These are phyloP conservation scores for Tragopan temminckii DNA, from an alignment of 2,797 vertebrate species.

Conservation along the genomic window DNA sequence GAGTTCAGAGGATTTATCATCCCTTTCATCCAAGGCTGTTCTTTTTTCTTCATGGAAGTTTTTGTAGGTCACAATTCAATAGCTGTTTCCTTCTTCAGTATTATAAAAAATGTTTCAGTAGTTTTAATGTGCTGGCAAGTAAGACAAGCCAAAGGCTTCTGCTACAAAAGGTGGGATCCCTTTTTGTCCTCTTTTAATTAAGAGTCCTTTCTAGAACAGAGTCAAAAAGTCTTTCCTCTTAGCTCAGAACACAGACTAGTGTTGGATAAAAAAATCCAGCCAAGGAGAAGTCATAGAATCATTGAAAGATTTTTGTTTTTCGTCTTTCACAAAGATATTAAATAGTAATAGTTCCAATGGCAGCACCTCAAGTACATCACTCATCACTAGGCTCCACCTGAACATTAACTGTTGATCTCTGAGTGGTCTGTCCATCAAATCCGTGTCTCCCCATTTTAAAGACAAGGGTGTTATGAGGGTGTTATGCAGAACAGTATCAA, in stretches of 20 bases:
- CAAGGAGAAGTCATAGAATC: background rate
- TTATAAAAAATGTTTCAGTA: background rate
- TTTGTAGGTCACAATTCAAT: background rate
- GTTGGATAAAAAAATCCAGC: background rate
- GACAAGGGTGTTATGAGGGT: background rate
- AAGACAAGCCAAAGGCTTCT: background rate
- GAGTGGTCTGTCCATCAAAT: background rate
- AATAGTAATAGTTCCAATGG: background rate
- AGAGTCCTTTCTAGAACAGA: background rate
- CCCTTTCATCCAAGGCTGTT: constrained; percentile 15
- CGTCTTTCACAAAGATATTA: background rate
- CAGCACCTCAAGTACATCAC: background rate
- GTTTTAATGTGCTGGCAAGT: background rate
- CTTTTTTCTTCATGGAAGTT: background rate
- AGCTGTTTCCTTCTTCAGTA: background rate
- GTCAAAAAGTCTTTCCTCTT: background rate
- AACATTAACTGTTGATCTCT: background rate
- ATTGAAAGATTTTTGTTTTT: background rate
- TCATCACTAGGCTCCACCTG: background rate
- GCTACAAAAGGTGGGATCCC: background rate
- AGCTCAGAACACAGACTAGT: background rate
- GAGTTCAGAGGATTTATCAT: constrained; percentile 5
- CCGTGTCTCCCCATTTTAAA: background rate
- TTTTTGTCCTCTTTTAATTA: background rate
- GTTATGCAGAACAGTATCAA: background rate